Conservation (phyloP, 2,888 invertebrate genomes). For the Agrotis ipsilon region DNA sequence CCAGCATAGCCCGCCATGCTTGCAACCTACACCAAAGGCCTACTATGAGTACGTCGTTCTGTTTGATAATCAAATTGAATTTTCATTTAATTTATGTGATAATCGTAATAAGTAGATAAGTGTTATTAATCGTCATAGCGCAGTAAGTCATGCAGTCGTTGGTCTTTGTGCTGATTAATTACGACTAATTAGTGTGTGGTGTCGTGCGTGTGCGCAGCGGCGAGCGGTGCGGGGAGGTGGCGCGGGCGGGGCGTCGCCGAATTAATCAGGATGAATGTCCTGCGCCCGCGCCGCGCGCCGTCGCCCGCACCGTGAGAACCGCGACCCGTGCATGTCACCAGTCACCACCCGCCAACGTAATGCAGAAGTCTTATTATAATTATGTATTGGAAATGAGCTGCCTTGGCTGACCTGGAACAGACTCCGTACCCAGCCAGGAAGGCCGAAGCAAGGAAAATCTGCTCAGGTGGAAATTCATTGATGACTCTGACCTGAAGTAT, state of each 20-base stretch:
- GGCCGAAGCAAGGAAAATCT: too few species aligned
- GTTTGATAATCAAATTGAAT: too few species aligned
- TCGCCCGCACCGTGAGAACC: constrained; percentile 59
- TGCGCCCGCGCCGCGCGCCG: constrained; percentile 30
- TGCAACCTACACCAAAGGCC: too few species aligned
- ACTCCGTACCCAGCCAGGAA: too few species aligned
- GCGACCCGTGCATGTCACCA: constrained; percentile 12
- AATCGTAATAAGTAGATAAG: too few species aligned
- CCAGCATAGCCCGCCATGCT: too few species aligned
- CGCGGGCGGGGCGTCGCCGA: constrained; percentile 37
- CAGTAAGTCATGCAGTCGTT: constrained; percentile 14
- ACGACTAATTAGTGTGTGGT: constrained; percentile 26
- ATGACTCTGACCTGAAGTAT: too few species aligned
- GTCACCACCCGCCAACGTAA: not conserved
- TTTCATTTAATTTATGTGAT: not conserved
- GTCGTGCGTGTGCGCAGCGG: constrained; percentile 6
- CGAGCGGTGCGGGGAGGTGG: not conserved
- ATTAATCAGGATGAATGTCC: constrained; percentile 68
- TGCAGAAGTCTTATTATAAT: constrained; percentile 17
- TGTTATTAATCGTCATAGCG: not conserved
- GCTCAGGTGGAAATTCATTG: too few species aligned
- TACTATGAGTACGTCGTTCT: too few species aligned
- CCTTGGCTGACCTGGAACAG: too few species aligned
- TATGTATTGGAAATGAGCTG: too few species aligned
- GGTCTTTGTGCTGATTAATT: constrained; percentile 29